phyloP scores from a whole-genome alignment of 2,888 invertebrate species.

The Trichogramma evanescens region DNA sequence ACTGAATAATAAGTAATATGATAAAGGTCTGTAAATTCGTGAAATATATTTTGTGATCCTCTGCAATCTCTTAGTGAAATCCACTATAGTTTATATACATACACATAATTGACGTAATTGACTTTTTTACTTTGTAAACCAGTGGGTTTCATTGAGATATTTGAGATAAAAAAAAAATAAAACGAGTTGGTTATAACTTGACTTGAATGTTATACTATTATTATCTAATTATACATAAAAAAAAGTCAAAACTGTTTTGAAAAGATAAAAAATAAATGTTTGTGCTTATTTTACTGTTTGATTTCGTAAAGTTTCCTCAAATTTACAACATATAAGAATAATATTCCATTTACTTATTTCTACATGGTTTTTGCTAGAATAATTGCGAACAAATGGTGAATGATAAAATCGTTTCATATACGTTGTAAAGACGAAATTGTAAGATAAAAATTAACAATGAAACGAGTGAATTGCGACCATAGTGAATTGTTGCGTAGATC shows the following conservation, averaged over 20 bases:
- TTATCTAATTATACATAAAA: conserved; percentile 5
- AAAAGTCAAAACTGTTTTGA: conserved; percentile 13
- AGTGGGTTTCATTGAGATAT: no score
- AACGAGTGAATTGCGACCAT: conserved; percentile 30
- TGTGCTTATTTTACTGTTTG: conserved; percentile 21
- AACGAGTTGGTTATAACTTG: no score
- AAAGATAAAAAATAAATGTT: conserved; percentile 19
- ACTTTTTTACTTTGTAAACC: conserved; percentile 7
- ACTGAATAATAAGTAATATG: no score
- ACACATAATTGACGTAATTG: conserved; percentile 11
- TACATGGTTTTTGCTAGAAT: conserved; percentile 9
- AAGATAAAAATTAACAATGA: conserved; percentile 26
- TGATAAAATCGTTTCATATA: conserved; percentile 20
- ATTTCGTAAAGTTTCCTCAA: conserved; percentile 16
- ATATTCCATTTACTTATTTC: no score
- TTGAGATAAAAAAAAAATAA: no score
- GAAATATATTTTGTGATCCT: no score
- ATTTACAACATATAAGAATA: no score
- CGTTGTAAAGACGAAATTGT: not conserved
- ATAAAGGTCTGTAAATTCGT: no score
- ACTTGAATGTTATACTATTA: not conserved
- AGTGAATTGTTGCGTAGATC: conserved; percentile 32
- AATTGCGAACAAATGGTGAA: conserved; percentile 21
- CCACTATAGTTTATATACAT: no score
- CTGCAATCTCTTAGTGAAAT: no score